Evolutionary conservation across 2,113 vertebrate species (phyloP).

Genomic region (Oceanites oceanicus): DNA sequence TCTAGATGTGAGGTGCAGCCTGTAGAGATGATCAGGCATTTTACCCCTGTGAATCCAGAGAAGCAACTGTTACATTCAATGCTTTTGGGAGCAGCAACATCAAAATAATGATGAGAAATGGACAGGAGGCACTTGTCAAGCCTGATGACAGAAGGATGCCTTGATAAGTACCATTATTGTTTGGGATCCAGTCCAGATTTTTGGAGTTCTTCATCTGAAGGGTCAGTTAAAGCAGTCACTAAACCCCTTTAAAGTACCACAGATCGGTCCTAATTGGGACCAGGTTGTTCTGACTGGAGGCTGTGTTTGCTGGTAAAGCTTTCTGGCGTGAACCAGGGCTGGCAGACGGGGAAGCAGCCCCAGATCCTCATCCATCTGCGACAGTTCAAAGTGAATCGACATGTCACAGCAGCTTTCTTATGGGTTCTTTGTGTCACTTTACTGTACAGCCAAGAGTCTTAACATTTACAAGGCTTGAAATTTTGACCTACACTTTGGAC

Average conservation of each 20-base stretch:
- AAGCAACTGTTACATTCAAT: neutral
- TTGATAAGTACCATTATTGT: neutral
- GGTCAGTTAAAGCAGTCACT: neutral
- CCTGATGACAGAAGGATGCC: neutral
- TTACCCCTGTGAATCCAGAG: neutral
- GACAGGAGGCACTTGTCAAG: neutral
- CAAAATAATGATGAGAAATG: neutral
- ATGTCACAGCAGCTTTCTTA: neutral
- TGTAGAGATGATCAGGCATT: neutral
- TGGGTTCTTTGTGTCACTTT: neutral
- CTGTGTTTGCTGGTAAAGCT: neutral
- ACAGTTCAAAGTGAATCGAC: neutral
- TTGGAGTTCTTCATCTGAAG: neutral
- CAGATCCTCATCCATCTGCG: neutral
- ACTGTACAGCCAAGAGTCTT: neutral
- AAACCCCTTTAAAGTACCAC: neutral
- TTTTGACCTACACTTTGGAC: neutral
- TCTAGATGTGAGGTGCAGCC: neutral
- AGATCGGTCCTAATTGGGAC: conserved; percentile 18
- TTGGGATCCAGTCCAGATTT: conserved; percentile 24
- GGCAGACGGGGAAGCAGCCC: neutral
- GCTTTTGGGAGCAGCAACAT: neutral
- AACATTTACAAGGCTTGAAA: neutral
- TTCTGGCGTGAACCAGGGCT: neutral
- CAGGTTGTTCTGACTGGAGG: conserved; percentile 4